phyloP scores from a whole-genome alignment of 2,797 vertebrate species.

The Otus scops region DNA sequence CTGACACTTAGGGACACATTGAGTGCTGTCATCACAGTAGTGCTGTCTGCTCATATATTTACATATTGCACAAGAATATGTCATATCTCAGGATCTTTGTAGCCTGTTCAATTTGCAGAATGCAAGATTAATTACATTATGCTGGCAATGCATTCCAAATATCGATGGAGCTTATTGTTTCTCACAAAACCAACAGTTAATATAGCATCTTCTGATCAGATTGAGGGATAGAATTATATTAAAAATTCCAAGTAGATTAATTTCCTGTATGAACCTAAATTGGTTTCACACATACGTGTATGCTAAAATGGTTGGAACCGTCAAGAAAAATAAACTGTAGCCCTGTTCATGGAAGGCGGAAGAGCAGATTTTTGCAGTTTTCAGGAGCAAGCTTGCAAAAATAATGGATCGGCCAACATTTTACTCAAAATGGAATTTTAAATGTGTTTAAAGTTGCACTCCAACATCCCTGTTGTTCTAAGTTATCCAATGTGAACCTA shows the following conservation, averaged over 20 bases:
- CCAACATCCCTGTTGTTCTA: neutral
- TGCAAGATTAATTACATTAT: conserved; percentile 78
- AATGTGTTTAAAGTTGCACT: neutral
- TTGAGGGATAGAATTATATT: conserved; percentile 76
- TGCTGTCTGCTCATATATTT: conserved; percentile 57
- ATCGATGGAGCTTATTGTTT: conserved; percentile 56
- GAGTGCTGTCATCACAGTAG: conserved; percentile 18
- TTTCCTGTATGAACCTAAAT: conserved; percentile 78
- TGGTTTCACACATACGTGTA: conserved; percentile 48
- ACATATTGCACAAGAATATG: conserved; percentile 32
- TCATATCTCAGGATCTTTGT: conserved; percentile 66
- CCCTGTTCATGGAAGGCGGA: neutral
- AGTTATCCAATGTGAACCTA: neutral
- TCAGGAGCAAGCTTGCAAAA: neutral
- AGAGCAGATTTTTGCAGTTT: neutral
- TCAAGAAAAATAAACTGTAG: conserved; percentile 43
- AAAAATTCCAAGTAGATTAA: conserved; percentile 79
- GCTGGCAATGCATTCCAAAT: conserved; percentile 56
- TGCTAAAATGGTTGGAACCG: conserved; percentile 40
- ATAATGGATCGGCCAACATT: neutral
- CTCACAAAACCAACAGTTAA: conserved; percentile 71
- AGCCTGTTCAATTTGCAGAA: conserved; percentile 71
- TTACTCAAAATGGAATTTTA: neutral
- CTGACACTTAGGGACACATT: neutral
- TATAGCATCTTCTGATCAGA: conserved; percentile 74